A percentile compares a stretch with the other conserved stretches of the same genome.
These are phyloP conservation scores for Seriola dumerili DNA, from an alignment of 2,113 vertebrate species.

Conservation along the genomic window DNA sequence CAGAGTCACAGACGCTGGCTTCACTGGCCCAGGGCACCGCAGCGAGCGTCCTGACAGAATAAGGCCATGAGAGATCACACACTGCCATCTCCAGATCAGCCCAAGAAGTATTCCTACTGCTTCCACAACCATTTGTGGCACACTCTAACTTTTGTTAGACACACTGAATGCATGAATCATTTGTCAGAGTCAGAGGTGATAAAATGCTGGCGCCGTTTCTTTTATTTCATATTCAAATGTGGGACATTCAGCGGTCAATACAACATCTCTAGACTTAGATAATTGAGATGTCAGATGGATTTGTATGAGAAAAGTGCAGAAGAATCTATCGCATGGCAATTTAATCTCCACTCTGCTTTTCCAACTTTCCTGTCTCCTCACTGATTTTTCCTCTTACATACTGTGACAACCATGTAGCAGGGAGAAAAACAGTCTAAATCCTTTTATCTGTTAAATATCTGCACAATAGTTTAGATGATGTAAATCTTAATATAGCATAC, in stretches of 20 bases:
- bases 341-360: slow-evolving; percentile 19
- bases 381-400: slow-evolving; percentile 19
- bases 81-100: slow-evolving; percentile 61
- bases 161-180: slow-evolving; percentile 29
- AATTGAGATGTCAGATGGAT: slow-evolving; percentile 36
- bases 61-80: slow-evolving; percentile 54
- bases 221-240: slow-evolving; percentile 69
- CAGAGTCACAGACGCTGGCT: slow-evolving; percentile 69
- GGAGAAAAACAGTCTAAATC: slow-evolving; percentile 13
- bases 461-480: slow-evolving; percentile 19
- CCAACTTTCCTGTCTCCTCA: background rate
- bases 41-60: slow-evolving; percentile 27
- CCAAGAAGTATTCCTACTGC: slow-evolving; percentile 7
- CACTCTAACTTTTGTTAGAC: background rate
- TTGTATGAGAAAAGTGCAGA: slow-evolving; percentile 38
- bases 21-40: slow-evolving; percentile 20
- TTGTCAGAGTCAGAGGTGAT: slow-evolving; percentile 18
- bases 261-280: slow-evolving; percentile 30
- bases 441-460: slow-evolving; percentile 51
- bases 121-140: slow-evolving; percentile 1
- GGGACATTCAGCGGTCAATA: slow-evolving; percentile 54
- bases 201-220: slow-evolving; percentile 35
- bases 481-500: slow-evolving; percentile 49
- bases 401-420: background rate
- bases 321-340: slow-evolving; percentile 27